Conservation (phyloP, 1,140 invertebrate genomes). For the Drosophila nigrodunni region DNA sequence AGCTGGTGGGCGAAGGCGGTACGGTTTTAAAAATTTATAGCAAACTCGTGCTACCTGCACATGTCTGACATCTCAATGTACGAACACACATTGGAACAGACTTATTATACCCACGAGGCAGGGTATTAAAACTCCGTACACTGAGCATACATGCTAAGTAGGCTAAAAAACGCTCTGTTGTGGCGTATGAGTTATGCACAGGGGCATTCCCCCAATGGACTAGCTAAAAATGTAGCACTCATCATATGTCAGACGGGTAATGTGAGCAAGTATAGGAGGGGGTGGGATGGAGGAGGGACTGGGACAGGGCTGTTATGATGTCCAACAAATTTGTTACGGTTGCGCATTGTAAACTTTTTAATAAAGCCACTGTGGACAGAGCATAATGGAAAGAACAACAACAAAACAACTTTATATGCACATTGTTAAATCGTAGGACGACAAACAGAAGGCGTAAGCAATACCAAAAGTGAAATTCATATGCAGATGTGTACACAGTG, state of each 20-base stretch:
- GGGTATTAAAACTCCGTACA: background rate
- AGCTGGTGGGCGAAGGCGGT: no score
- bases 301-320: background rate
- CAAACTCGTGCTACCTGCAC: no score
- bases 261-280: no score
- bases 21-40: no score
- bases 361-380: slow-evolving; percentile 64
- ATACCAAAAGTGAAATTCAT: slow-evolving; percentile 26
- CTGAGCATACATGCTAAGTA: slow-evolving; percentile 40
- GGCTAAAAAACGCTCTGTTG: slow-evolving; percentile 30
- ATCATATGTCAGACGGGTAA: slow-evolving; percentile 26
- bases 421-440: slow-evolving; percentile 19
- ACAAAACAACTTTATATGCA: slow-evolving; percentile 39
- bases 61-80: no score
- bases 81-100: no score
- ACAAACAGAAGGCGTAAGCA: slow-evolving; percentile 37
- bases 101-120: no score
- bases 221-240: slow-evolving; percentile 65
- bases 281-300: background rate
- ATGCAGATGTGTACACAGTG: background rate
- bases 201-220: slow-evolving; percentile 44
- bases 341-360: slow-evolving; percentile 74
- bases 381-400: slow-evolving; percentile 32
- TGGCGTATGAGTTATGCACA: slow-evolving; percentile 45
- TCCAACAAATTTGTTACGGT: slow-evolving; percentile 36